phyloP scores from a whole-genome alignment of 2,113 vertebrate species.

The Emydura subglobosa region DNA sequence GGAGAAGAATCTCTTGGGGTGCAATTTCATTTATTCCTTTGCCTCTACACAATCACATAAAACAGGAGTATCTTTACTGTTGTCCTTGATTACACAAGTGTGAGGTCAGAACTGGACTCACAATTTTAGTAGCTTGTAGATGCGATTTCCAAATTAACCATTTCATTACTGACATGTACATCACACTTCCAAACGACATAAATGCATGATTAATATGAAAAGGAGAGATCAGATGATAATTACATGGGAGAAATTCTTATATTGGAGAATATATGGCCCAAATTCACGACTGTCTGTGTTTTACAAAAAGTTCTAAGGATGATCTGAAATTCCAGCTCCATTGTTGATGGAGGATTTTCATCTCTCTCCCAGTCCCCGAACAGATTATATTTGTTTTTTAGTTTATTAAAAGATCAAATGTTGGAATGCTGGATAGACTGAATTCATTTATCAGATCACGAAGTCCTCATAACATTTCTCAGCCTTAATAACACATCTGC shows the following conservation, averaged over 20 bases:
- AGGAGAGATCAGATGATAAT: neutral
- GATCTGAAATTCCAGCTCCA: slow-evolving; percentile 42
- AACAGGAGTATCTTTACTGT: slow-evolving; percentile 3
- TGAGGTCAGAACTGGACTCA: slow-evolving; percentile 10
- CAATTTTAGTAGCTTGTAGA: slow-evolving; percentile 34
- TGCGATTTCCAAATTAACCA: slow-evolving; percentile 16
- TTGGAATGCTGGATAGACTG: slow-evolving; percentile 81
- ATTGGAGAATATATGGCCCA: neutral
- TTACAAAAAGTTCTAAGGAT: neutral
- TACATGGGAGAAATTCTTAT: neutral
- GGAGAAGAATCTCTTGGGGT: accelerated
- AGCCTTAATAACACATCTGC: slow-evolving; percentile 89
- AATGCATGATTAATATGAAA: accelerated
- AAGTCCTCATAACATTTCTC: slow-evolving; percentile 89
- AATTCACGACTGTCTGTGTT: neutral
- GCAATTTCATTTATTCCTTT: accelerated
- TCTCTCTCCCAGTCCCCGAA: neutral
- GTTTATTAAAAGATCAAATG: slow-evolving; percentile 83
- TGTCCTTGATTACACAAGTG: neutral
- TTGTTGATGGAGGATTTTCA: slow-evolving; percentile 9
- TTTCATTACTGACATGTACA: neutral
- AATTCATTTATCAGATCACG: slow-evolving; percentile 88
- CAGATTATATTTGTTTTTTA: slow-evolving; percentile 74
- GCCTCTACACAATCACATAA: neutral
- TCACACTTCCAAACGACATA: neutral